phyloP scores from a whole-genome alignment of 1,140 invertebrate species.

The Dendroctonus valens region DNA sequence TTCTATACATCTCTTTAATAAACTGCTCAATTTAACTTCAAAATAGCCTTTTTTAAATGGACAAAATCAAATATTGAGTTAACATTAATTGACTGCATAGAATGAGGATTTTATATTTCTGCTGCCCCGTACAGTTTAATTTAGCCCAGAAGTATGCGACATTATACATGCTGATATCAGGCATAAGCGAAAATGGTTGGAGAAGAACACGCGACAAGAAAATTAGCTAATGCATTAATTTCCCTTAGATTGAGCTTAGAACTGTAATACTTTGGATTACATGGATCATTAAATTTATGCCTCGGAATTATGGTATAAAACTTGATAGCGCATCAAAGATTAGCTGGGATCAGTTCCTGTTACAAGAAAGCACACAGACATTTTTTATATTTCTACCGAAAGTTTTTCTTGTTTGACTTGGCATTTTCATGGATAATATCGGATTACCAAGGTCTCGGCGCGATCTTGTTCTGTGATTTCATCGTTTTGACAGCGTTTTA shows the following conservation, averaged over 20 bases:
- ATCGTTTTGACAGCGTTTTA: no score
- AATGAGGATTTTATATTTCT: no score
- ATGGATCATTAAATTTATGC: slow-evolving; percentile 53
- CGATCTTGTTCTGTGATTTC: no score
- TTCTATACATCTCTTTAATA: no score
- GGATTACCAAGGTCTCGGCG: no score
- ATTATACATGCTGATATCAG: no score
- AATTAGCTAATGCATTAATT: slow-evolving; percentile 46
- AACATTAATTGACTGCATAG: no score
- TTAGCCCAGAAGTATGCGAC: no score
- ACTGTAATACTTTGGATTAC: slow-evolving; percentile 51
- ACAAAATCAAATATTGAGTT: no score
- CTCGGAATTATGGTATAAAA: slow-evolving; percentile 52
- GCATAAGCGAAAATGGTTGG: background rate
- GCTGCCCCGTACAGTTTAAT: no score
- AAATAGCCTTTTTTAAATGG: no score
- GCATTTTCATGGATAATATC: background rate
- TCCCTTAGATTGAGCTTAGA: slow-evolving; percentile 50
- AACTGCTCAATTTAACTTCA: no score
- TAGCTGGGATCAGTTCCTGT: slow-evolving; percentile 49
- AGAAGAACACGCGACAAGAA: slow-evolving; percentile 26
- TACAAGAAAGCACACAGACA: slow-evolving; percentile 43
- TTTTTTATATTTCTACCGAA: slow-evolving; percentile 35
- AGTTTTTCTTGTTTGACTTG: slow-evolving; percentile 26
- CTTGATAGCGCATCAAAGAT: slow-evolving; percentile 53